Evolutionary conservation across 53 echinoderm and acorn worm genomes (phyloP), one percentile per base, ranked within the genome.

Genomic region (Astropecten irregularis): DNA sequence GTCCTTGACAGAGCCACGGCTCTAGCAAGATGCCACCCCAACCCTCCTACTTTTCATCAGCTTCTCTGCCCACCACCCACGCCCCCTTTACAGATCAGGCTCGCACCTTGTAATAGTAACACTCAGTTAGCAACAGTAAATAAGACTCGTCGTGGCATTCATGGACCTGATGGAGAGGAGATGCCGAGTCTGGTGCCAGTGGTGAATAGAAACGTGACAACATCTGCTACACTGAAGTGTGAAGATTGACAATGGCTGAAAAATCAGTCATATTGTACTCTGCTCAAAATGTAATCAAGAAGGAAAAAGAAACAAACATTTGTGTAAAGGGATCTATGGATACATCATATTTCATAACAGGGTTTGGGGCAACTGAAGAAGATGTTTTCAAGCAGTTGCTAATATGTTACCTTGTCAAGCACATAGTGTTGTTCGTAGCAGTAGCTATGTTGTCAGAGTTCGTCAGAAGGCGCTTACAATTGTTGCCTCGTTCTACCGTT

Each of bases 171-270:
- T 57, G 37, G 79, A 28, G 56, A 60, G 37, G 79, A 61, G 31
- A 8, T 42, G 42, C 42, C 6, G 42, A 42, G 16, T 28, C 48
- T 79, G 79, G 79, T 62, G 79, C 79, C 79, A 34, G 48, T 32
- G 79, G 56, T 13, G 46, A 27, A 28, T 79, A 46, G 56, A 27
- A 61, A 60, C 48, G 79, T 46, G 79, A 28, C 48, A 79, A 79
- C 79, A 79, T 79, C 79, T 79, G 79, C 79, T 18, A 3, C 6
- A 6, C 3, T 20, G 44, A 62, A 60, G 79, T 79, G 79, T 79
- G 79, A 79, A 61, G 30, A 38, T 30, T 30, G 79, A 46, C 79
- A 40, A 14, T 48, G 47, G 61, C 62, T 19, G 79, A 79, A 56
- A 62, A 79, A 79, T 79, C 79, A 61, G 46, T 47, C 26, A 44